Percentiles rank a stretch among this genome's conserved stretches.
Evolutionary conservation across 2,888 invertebrate species (phyloP).

Genomic region (Sarcophaga rosellei): DNA sequence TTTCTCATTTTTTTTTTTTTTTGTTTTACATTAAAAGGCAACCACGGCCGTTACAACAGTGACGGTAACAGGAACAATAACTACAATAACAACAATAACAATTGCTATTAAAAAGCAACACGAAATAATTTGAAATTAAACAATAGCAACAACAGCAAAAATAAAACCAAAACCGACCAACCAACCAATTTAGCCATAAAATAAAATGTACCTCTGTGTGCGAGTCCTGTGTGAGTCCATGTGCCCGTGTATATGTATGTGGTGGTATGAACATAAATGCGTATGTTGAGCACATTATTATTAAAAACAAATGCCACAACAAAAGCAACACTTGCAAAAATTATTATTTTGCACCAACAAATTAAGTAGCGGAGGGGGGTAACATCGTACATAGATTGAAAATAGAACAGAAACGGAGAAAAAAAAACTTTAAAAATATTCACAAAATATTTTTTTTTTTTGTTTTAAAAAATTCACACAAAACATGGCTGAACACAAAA

Average conservation of each 20-base stretch:
- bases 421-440: too few relatives aligned
- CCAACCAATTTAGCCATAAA: constrained; percentile 54
- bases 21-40: not conserved
- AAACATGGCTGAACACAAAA: not conserved
- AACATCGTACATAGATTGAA: too few relatives aligned
- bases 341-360: not conserved
- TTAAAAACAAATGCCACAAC: too few relatives aligned
- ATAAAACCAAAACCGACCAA: constrained; percentile 31
- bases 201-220: not conserved
- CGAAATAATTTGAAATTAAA: constrained; percentile 61
- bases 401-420: too few relatives aligned
- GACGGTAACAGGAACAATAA: constrained; percentile 15
- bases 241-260: not conserved
- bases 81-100: not conserved
- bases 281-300: not conserved
- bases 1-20: not conserved
- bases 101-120: constrained; percentile 1
- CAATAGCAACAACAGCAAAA: constrained; percentile 58
- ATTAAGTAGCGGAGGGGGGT: not conserved
- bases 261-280: not conserved
- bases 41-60: not conserved
- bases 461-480: too few relatives aligned
- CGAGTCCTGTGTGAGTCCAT: constrained; percentile 3
- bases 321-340: not conserved
- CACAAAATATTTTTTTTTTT: too few relatives aligned